phyloP scores from a whole-genome alignment of 2,113 vertebrate genomes.

The Gadus macrocephalus region DNA sequence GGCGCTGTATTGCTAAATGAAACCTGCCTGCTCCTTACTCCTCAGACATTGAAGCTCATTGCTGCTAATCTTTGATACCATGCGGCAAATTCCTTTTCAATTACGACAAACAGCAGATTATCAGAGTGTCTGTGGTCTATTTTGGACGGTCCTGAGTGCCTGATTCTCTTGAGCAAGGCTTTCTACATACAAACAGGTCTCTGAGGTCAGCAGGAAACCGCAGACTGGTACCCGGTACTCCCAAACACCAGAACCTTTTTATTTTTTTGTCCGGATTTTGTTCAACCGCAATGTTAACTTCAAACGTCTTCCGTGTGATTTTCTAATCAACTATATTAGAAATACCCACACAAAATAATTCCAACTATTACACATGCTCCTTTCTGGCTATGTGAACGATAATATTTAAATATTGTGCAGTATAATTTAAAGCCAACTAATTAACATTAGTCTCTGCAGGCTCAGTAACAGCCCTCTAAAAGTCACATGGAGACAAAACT shows the following conservation, averaged over 20 bases:
- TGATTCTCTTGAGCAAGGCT: neutral
- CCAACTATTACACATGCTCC: too few species aligned
- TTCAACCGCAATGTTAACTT: too few species aligned
- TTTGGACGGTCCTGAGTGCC: slow-evolving; percentile 26
- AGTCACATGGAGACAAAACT: too few species aligned
- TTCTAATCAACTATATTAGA: too few species aligned
- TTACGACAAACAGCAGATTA: slow-evolving; percentile 38
- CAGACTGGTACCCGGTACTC: neutral
- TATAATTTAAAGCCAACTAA: too few species aligned
- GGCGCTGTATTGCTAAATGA: neutral
- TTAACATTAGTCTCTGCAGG: too few species aligned
- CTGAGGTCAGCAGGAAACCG: neutral
- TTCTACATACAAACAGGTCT: neutral
- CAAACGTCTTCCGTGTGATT: too few species aligned
- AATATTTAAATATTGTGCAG: too few species aligned
- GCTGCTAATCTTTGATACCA: slow-evolving; percentile 7
- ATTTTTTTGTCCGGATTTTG: neutral
- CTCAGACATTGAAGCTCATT: neutral
- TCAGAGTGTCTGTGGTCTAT: slow-evolving; percentile 39
- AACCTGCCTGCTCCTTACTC: neutral
- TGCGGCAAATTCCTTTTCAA: slow-evolving; percentile 52
- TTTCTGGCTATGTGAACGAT: too few species aligned
- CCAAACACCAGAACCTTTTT: neutral
- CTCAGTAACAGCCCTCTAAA: too few species aligned
- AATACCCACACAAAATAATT: too few species aligned